A percentile compares a stretch with the other conserved stretches of the same genome.
Conservation (phyloP, 2,797 vertebrate species). For the Hemitrygon akajei region DNA sequence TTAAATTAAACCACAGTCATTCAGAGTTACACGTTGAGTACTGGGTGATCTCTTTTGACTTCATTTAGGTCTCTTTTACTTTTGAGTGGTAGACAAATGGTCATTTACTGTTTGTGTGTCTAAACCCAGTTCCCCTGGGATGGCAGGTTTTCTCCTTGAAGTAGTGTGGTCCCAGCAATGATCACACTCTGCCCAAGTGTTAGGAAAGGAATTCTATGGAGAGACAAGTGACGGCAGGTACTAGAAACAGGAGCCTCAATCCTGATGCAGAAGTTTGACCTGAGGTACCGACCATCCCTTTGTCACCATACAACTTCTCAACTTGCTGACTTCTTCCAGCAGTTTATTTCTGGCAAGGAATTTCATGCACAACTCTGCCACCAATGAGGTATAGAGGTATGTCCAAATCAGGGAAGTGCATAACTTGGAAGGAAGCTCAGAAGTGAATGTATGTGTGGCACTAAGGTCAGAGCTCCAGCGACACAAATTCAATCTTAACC, state of each 20-base stretch:
- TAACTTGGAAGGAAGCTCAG: not conserved
- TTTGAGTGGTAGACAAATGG: not conserved
- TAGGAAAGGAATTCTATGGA: not conserved
- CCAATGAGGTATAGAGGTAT: not conserved
- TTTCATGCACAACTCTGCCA: too few relatives aligned
- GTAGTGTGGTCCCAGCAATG: not conserved
- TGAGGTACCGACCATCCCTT: too few relatives aligned
- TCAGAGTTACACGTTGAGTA: not conserved
- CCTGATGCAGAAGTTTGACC: too few relatives aligned
- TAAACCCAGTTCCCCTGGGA: not conserved
- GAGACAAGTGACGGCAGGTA: too few relatives aligned
- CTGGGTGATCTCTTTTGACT: not conserved
- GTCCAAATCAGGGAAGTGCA: not conserved
- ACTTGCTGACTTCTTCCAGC: too few relatives aligned
- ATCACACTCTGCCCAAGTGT: not conserved
- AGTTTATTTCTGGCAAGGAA: too few relatives aligned
- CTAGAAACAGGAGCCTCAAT: too few relatives aligned
- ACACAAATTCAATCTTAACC: too few relatives aligned
- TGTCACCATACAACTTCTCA: too few relatives aligned
- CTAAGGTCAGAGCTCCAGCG: too few relatives aligned
- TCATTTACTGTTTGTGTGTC: not conserved
- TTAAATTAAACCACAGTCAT: not conserved
- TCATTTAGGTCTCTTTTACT: not conserved
- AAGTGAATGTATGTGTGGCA: not conserved
- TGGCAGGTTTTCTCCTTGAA: not conserved